A percentile compares a stretch with the other conserved stretches of the same genome.
Evolutionary conservation across 2,888 invertebrate species (phyloP).

Genomic region (Chrysomela aeneicollis): DNA sequence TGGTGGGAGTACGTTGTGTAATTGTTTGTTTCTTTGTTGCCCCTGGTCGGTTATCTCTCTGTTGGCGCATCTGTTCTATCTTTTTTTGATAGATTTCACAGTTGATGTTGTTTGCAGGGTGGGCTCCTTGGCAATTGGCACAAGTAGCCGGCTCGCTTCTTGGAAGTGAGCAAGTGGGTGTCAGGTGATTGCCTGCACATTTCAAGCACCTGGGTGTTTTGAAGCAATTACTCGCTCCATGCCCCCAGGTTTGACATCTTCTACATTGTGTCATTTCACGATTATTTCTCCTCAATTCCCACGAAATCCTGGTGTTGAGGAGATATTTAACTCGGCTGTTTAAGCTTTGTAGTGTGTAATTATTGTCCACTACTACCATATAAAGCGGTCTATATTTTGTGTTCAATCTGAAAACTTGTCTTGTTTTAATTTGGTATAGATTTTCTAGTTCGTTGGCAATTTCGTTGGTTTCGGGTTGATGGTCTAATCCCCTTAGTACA

Average conservation of each 20-base stretch:
- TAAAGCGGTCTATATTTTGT: neutral
- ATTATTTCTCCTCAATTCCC: neutral
- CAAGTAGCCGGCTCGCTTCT: neutral
- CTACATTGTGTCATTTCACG: neutral
- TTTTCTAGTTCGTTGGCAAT: neutral
- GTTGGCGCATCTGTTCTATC: neutral
- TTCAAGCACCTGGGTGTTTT: neutral
- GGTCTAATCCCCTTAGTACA: neutral
- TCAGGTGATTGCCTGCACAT: neutral
- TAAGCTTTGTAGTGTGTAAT: no score
- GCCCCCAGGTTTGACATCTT: neutral
- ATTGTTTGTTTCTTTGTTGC: neutral
- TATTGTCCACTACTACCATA: no score
- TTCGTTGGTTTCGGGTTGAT: neutral
- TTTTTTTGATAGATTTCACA: neutral
- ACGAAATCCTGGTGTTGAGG: neutral
- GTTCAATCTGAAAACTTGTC: neutral
- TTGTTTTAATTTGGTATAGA: neutral
- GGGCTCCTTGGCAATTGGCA: neutral
- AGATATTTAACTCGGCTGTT: no score
- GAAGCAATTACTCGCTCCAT: neutral
- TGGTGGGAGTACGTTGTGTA: no score
- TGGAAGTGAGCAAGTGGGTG: neutral
- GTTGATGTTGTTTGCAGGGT: neutral
- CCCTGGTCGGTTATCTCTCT: no score